These are phyloP conservation scores for Butorides virescens DNA, from an alignment of 2,113 vertebrate species.

Conservation along the genomic window DNA sequence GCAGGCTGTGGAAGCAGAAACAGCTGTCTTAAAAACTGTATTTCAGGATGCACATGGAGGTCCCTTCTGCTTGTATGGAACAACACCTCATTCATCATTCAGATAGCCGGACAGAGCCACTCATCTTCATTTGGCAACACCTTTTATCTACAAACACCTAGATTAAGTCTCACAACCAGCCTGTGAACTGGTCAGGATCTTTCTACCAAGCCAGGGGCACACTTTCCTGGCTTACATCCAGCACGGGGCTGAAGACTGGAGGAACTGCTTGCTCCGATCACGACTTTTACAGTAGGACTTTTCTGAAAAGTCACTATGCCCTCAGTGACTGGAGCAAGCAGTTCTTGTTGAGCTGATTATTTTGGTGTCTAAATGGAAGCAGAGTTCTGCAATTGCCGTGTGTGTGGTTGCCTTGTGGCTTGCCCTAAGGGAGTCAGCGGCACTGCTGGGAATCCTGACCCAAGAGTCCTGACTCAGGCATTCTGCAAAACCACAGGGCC, in stretches of 20 bases:
- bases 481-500: not conserved
- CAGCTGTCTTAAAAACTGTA: not conserved
- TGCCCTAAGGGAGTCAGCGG: not conserved
- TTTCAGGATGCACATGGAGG: not conserved
- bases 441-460: conserved; percentile 15
- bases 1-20: not conserved
- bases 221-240: not conserved
- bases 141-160: conserved; percentile 18
- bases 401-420: not conserved
- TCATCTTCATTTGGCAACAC: not conserved
- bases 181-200: not conserved
- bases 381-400: not conserved
- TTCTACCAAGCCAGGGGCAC: not conserved
- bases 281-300: not conserved
- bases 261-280: not conserved
- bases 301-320: not conserved
- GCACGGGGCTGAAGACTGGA: not conserved
- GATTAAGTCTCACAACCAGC: not conserved
- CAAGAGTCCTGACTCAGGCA: not conserved
- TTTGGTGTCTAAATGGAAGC: not conserved
- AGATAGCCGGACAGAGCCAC: not conserved
- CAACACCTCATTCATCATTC: conserved; percentile 3
- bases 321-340: not conserved
- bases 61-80: not conserved
- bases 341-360: not conserved